These are phyloP conservation scores for Trachelus tabidus DNA, from an alignment of 2,888 invertebrate species.

Conservation along the genomic window DNA sequence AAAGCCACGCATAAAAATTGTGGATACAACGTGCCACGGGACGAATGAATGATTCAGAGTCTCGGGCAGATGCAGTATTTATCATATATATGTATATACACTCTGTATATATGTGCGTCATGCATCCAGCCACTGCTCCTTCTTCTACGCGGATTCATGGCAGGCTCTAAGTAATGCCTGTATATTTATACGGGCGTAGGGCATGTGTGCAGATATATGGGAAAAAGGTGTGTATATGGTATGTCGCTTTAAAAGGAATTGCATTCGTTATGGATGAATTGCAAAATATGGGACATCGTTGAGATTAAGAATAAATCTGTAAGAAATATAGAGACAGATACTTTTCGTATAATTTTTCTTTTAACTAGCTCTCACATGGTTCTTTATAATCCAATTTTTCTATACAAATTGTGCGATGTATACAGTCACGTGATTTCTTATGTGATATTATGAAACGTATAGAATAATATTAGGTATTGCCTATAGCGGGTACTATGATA, in stretches of 20 bases:
- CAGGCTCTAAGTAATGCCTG: background rate
- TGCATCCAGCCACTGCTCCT: background rate
- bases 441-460: background rate
- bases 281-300: conserved; percentile 1
- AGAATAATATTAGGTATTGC: background rate
- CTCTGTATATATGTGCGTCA: background rate
- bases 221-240: background rate
- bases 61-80: background rate
- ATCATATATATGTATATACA: background rate
- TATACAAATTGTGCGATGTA: background rate
- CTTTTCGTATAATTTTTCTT: background rate
- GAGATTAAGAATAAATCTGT: background rate
- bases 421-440: background rate
- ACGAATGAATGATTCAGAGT: conserved; percentile 46
- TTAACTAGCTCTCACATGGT: background rate
- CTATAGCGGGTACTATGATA: background rate
- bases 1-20: conserved; percentile 32
- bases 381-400: background rate
- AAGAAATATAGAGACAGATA: background rate
- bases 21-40: conserved; percentile 20
- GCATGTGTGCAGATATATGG: background rate
- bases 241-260: background rate
- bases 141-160: background rate
- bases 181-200: background rate
- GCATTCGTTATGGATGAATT: background rate